These are phyloP conservation scores for Fissipunctia ypsillon DNA, from an alignment of 2,888 invertebrate genomes.

Conservation along the genomic window DNA sequence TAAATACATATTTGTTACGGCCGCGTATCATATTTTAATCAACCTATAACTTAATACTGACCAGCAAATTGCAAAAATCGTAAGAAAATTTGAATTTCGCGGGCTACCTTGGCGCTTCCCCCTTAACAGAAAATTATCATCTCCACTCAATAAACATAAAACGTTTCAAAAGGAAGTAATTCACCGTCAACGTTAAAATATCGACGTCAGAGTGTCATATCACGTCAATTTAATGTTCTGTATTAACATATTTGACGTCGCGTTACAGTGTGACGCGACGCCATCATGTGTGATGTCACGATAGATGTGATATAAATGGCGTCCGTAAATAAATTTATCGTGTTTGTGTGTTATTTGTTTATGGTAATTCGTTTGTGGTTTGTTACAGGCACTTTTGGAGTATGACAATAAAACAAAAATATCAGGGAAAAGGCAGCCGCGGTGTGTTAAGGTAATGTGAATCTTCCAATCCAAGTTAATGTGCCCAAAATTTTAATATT, in stretches of 20 bases:
- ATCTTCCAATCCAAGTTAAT: not conserved
- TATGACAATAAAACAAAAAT: not conserved
- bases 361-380: slow-evolving; percentile 32
- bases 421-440: not conserved
- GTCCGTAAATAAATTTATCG: slow-evolving; percentile 36
- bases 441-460: slow-evolving; percentile 1
- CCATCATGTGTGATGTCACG: slow-evolving; percentile 48
- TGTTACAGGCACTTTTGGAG: not conserved
- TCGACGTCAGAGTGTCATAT: slow-evolving; percentile 48
- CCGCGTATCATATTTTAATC: too few relatives aligned
- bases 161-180: slow-evolving; percentile 34
- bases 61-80: too few relatives aligned
- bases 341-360: slow-evolving; percentile 37
- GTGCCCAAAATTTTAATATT: not conserved
- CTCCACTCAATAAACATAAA: slow-evolving; percentile 9
- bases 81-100: too few relatives aligned
- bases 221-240: slow-evolving; percentile 52
- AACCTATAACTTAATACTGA: too few relatives aligned
- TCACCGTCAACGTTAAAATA: slow-evolving; percentile 49
- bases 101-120: too few relatives aligned
- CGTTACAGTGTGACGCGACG: slow-evolving; percentile 26
- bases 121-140: not conserved
- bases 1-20: too few relatives aligned
- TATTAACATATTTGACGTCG: slow-evolving; percentile 61
- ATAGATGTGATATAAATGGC: slow-evolving; percentile 40